These are phyloP conservation scores for Oopsacas minuta DNA, from an alignment of 37 sponge, comb jelly and placozoan genomes.

Conservation along the genomic window DNA sequence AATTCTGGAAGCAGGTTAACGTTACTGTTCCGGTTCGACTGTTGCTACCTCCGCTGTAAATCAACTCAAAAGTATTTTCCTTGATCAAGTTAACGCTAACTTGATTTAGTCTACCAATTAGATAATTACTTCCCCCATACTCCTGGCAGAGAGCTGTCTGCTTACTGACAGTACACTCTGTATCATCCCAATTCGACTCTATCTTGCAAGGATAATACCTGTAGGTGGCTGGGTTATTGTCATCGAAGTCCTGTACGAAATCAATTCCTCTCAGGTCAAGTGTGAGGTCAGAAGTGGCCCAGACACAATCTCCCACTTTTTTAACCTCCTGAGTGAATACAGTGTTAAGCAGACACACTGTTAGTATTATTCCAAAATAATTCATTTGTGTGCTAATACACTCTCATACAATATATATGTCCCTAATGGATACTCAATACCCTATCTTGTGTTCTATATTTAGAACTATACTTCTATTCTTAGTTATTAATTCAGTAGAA, in stretches of 20 bases:
- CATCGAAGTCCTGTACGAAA: neutral
- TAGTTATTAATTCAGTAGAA: too few species aligned
- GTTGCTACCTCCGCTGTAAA: neutral
- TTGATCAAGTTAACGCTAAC: neutral
- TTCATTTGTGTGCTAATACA: too few species aligned
- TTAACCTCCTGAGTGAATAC: neutral
- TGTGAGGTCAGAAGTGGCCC: neutral
- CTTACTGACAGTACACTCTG: neutral
- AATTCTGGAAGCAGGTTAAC: neutral
- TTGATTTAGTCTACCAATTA: neutral
- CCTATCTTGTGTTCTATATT: too few species aligned
- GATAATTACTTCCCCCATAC: neutral
- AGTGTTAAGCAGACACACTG: neutral
- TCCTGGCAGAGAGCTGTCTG: neutral
- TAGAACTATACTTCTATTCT: too few species aligned
- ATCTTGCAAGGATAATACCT: slow-evolving; percentile 7
- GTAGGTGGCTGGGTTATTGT: neutral
- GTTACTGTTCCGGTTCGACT: neutral
- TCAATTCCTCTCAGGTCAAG: neutral
- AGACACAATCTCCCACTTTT: neutral
- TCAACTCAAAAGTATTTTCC: neutral
- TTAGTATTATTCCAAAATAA: too few species aligned
- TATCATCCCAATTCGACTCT: neutral
- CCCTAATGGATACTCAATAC: too few species aligned
- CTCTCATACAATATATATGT: too few species aligned